Evolutionary conservation across 2,888 invertebrate species (phyloP).

Genomic region (Eutolmus rufibarbis): DNA sequence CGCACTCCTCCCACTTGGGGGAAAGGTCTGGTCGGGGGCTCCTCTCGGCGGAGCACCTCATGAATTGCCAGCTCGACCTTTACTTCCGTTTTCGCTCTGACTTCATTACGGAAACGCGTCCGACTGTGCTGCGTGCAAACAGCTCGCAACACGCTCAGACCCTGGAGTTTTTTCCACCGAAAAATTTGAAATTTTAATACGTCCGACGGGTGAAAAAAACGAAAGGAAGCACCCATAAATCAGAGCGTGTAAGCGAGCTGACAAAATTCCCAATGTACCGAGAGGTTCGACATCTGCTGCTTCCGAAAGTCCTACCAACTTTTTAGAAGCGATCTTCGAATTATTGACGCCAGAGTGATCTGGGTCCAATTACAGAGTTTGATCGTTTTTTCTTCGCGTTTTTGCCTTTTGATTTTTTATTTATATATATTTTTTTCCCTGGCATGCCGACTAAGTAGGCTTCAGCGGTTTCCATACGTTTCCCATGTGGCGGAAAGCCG

Average conservation of each 20-base stretch:
- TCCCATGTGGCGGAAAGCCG: not conserved
- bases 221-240: slow-evolving; percentile 33
- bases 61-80: slow-evolving; percentile 32
- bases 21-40: not conserved
- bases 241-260: not conserved
- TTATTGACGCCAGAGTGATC: slow-evolving; percentile 24
- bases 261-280: not conserved
- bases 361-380: slow-evolving; percentile 14
- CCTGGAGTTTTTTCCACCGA: not conserved
- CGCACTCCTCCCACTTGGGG: not conserved
- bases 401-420: not conserved
- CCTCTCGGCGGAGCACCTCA: not conserved
- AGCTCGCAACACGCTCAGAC: not conserved
- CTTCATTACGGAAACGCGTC: slow-evolving; percentile 9
- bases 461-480: not conserved
- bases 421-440: not conserved
- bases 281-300: slow-evolving; percentile 19
- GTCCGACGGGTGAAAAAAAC: not conserved
- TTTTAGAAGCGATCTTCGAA: slow-evolving; percentile 9
- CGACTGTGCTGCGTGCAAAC: not conserved
- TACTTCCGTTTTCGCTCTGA: slow-evolving; percentile 20
- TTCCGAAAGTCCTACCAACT: not conserved
- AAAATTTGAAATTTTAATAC: slow-evolving; percentile 18
- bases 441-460: not conserved
- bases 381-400: not conserved